Percentiles rank a stretch among this genome's conserved stretches.
These are phyloP conservation scores for Caenorhabditis wallacei DNA, from an alignment of 2,888 invertebrate species.

Conservation along the genomic window DNA sequence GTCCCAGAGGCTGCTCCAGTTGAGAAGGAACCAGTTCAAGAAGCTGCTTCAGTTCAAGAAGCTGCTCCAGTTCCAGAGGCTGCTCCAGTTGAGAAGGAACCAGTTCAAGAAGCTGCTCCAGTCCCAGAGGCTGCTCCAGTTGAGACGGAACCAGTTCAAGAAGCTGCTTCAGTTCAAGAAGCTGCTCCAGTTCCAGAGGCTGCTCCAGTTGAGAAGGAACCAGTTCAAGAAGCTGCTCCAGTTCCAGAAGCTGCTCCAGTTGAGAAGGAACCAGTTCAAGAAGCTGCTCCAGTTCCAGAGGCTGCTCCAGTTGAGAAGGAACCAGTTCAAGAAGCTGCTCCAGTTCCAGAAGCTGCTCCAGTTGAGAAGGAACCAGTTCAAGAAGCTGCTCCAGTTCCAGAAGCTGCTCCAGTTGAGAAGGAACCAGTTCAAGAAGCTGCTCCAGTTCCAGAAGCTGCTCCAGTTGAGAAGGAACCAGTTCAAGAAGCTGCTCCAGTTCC, in stretches of 20 bases:
- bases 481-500: conserved; percentile 3
- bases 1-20: no score
- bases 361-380: conserved; percentile 44
- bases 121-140: no score
- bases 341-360: background rate
- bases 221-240: conserved; percentile 1
- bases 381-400: conserved; percentile 3
- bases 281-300: conserved; percentile 22
- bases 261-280: background rate
- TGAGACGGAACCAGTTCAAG: no score
- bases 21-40: no score
- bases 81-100: no score
- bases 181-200: no score
- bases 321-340: conserved; percentile 2
- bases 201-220: background rate
- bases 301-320: no score
- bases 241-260: conserved; percentile 10
- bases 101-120: no score
- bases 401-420: conserved; percentile 2
- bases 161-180: no score
- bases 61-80: no score
- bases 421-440: background rate
- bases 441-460: background rate
- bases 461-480: no score
- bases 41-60: no score